These are phyloP conservation scores for Forbesichthys agassizii DNA, from an alignment of 2,113 vertebrate genomes.

Conservation along the genomic window DNA sequence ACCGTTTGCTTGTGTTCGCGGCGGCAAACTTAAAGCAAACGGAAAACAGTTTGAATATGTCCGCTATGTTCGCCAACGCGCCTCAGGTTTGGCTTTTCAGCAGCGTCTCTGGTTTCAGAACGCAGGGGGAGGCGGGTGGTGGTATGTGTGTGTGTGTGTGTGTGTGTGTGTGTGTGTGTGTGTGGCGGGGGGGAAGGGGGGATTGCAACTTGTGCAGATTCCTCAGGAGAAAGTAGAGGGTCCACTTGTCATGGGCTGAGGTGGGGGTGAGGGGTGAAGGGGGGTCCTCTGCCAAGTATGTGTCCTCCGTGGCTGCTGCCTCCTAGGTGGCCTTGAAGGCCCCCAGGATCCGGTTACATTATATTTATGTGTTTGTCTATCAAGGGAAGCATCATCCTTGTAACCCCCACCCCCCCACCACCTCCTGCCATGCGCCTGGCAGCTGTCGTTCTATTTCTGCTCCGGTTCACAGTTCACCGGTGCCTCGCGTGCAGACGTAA, in stretches of 20 bases:
- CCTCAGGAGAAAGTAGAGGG: slow-evolving; percentile 69
- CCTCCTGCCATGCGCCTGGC: slow-evolving; percentile 21
- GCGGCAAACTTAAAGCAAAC: no score
- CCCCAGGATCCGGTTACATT: slow-evolving; percentile 40
- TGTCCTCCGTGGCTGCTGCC: slow-evolving; percentile 31
- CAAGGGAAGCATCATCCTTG: no score
- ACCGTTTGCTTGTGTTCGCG: no score
- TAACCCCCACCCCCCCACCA: no score
- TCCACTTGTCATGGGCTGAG: slow-evolving; percentile 34
- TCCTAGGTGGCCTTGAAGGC: slow-evolving; percentile 58
- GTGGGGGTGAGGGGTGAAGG: no score
- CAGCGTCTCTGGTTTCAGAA: slow-evolving; percentile 75
- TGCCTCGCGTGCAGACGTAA: slow-evolving; percentile 19
- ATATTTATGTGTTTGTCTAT: slow-evolving; percentile 59
- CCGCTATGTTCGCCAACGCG: no score
- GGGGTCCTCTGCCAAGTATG: slow-evolving; percentile 50
- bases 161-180: no score
- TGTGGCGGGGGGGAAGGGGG: background rate
- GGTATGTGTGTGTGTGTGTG: no score
- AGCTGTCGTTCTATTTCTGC: slow-evolving; percentile 67
- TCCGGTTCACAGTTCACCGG: slow-evolving; percentile 25
- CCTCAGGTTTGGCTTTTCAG: slow-evolving; percentile 76
- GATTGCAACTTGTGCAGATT: slow-evolving; percentile 73
- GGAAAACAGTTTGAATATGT: no score
- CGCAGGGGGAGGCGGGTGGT: slow-evolving; percentile 4